These are phyloP conservation scores for Sus cebifrons DNA, from an alignment of 2,797 vertebrate species.

Conservation along the genomic window DNA sequence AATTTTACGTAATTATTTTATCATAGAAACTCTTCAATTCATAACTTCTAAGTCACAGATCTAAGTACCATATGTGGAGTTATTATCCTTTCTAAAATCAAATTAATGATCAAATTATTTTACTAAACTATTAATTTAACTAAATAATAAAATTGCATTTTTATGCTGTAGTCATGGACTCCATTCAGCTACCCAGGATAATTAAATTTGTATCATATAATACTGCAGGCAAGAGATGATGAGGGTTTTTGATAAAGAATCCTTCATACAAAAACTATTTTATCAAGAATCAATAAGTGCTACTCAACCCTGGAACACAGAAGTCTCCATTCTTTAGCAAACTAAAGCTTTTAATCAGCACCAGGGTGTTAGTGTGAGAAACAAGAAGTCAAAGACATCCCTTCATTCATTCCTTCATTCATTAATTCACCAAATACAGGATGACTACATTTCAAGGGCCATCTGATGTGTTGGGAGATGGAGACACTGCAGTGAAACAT, in stretches of 20 bases:
- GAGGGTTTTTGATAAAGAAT: neutral
- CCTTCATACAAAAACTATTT: neutral
- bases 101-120: neutral
- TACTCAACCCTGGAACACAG: neutral
- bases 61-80: neutral
- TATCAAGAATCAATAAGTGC: neutral
- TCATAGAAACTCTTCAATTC: neutral
- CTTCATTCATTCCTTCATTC: neutral
- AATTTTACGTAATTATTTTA: neutral
- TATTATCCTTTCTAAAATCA: neutral
- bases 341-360: neutral
- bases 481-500: neutral
- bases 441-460: neutral
- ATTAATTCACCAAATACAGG: neutral
- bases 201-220: neutral
- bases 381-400: neutral
- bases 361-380: neutral
- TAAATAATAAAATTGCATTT: neutral
- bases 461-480: neutral
- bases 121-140: slow-evolving; percentile 14
- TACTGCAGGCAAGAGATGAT: neutral
- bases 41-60: neutral
- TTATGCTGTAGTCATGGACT: neutral
- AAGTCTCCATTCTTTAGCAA: neutral
- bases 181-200: neutral